A percentile compares a stretch with the other conserved stretches of the same genome.
phyloP scores from a whole-genome alignment of 2,113 vertebrate genomes.

The Tautogolabrus adspersus region DNA sequence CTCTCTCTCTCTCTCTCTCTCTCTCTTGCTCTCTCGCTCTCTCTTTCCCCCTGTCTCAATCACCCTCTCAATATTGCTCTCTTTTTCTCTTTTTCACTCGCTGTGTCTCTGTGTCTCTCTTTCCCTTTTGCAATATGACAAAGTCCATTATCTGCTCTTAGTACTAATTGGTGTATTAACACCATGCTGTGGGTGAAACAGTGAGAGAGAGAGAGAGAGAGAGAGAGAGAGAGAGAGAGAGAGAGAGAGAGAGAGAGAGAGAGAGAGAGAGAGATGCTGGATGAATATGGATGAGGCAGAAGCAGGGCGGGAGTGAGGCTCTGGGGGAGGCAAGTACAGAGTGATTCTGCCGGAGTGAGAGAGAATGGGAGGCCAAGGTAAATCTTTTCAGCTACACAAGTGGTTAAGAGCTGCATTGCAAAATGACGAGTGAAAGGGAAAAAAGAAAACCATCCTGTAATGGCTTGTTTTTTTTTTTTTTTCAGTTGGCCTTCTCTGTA shows the following conservation, averaged over 20 bases:
- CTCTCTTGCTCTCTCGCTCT: slow-evolving; percentile 28
- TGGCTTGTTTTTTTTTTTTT: slow-evolving; percentile 74
- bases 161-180: slow-evolving; percentile 88
- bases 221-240: slow-evolving; percentile 36
- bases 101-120: slow-evolving; percentile 67
- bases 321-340: slow-evolving; percentile 66
- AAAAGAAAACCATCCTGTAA: slow-evolving; percentile 79
- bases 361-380: slow-evolving; percentile 83
- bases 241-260: slow-evolving; percentile 38
- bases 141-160: slow-evolving; percentile 88
- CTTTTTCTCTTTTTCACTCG: slow-evolving; percentile 65
- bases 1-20: slow-evolving; percentile 9
- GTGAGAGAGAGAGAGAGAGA: slow-evolving; percentile 68
- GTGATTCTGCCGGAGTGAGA: slow-evolving; percentile 65
- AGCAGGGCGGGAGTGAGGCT: slow-evolving; percentile 63
- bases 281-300: slow-evolving; percentile 84
- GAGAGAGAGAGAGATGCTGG: slow-evolving; percentile 59
- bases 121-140: slow-evolving; percentile 81
- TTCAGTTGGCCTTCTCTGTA: slow-evolving; percentile 78
- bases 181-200: slow-evolving; percentile 83
- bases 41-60: slow-evolving; percentile 51
- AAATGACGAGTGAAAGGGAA: slow-evolving; percentile 80
- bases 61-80: slow-evolving; percentile 48
- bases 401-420: slow-evolving; percentile 83
- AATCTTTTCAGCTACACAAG: slow-evolving; percentile 86